phyloP scores from a whole-genome alignment of 2,888 invertebrate species.

The Electrophaes corylata region DNA sequence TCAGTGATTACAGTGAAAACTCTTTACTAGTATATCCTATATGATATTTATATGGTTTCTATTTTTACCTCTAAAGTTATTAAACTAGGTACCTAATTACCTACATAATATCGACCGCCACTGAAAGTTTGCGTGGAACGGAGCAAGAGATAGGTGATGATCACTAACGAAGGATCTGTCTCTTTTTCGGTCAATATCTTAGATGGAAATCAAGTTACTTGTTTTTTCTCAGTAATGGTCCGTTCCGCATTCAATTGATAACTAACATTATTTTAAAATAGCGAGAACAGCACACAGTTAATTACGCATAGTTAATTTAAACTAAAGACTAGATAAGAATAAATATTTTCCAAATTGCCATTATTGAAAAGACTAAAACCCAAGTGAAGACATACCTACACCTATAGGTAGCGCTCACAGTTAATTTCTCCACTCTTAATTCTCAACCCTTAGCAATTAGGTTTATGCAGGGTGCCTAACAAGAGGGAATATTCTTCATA shows the following conservation, averaged over 20 bases:
- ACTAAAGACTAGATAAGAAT: constrained; percentile 2
- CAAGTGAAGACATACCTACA: neutral
- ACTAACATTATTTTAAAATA: constrained; percentile 1
- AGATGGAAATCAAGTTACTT: neutral
- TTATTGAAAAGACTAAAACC: neutral
- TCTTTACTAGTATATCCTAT: constrained; percentile 30
- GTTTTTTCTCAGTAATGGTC: neutral
- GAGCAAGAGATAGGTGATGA: neutral
- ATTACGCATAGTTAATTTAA: constrained; percentile 10
- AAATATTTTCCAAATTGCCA: neutral
- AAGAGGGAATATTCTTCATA: neutral
- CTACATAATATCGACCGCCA: neutral
- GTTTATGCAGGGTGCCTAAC: neutral
- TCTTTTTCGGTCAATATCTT: neutral
- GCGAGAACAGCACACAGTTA: constrained; percentile 20
- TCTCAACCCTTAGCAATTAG: neutral
- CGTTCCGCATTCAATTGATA: neutral
- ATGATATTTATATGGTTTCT: constrained; percentile 35
- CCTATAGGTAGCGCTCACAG: neutral
- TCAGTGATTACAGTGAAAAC: constrained; percentile 39
- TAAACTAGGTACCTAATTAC: constrained; percentile 11
- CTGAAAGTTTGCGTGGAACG: neutral
- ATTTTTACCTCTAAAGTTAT: constrained; percentile 24
- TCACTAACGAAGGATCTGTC: neutral
- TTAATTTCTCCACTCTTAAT: neutral